Evolutionary conservation across 1,140 invertebrate genomes (phyloP).

Genomic region (Mizuhopecten yessoensis): DNA sequence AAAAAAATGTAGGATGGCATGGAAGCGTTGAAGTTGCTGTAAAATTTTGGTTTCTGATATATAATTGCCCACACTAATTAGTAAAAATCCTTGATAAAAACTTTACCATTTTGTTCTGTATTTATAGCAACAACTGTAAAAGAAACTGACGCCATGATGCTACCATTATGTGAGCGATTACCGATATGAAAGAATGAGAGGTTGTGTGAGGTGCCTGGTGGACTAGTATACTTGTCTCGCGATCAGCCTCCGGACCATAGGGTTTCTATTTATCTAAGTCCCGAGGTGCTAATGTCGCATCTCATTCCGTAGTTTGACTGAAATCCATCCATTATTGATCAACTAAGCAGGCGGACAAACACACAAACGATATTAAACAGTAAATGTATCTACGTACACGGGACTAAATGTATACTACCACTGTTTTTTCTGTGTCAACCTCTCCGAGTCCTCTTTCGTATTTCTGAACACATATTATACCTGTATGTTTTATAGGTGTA

Average conservation of each 20-base stretch:
- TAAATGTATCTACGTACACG: neutral
- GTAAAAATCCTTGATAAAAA: neutral
- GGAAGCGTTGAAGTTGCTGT: too few species aligned
- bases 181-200: neutral
- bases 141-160: neutral
- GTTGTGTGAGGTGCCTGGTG: neutral
- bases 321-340: neutral
- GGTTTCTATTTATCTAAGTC: neutral
- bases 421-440: neutral
- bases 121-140: neutral
- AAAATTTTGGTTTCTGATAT: neutral
- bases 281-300: conserved; percentile 10
- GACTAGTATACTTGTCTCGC: neutral
- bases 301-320: neutral
- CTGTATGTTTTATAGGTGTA: neutral
- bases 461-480: neutral
- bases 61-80: neutral
- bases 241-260: neutral
- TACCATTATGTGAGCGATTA: neutral
- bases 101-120: neutral
- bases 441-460: neutral
- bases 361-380: neutral
- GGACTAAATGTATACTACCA: neutral
- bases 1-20: too few species aligned
- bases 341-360: neutral